Conservation (phyloP, 1,140 invertebrate species). For the Teleopsis dalmanni region DNA sequence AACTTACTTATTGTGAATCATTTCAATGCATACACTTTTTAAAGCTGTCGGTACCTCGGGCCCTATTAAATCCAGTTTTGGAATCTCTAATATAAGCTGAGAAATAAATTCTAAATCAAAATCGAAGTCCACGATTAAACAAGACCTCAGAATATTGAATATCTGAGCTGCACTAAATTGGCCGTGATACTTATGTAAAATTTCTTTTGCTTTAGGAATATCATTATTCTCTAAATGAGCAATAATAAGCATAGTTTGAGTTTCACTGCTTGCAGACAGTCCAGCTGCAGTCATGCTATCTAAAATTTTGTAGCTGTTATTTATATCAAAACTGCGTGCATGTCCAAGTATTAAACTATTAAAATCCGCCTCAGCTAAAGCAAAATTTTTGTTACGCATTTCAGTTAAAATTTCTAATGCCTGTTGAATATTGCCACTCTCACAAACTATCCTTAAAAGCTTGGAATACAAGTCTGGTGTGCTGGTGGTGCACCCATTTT, state of each 20-base stretch:
- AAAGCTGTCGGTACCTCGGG: conserved; percentile 24
- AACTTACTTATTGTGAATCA: conserved; percentile 17
- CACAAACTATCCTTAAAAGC: conserved; percentile 43
- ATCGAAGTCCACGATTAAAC: conserved; percentile 7
- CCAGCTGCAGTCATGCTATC: conserved; percentile 43
- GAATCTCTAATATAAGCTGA: conserved; percentile 22
- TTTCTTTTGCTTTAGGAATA: conserved; percentile 19
- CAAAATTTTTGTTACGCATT: conserved; percentile 47
- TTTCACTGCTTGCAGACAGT: conserved; percentile 21
- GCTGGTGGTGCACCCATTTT: conserved; percentile 16
- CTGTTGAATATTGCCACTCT: conserved; percentile 48
- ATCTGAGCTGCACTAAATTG: conserved; percentile 23
- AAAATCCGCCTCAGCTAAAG: conserved; percentile 49
- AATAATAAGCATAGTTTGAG: conserved; percentile 48
- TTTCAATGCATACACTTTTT: conserved; percentile 25
- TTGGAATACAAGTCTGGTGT: conserved; percentile 28
- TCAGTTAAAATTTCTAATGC: conserved; percentile 45
- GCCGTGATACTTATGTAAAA: conserved; percentile 16
- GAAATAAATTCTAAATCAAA: conserved; percentile 15
- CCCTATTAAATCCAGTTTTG: conserved; percentile 18
- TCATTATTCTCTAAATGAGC: conserved; percentile 46
- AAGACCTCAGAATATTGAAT: conserved; percentile 24
- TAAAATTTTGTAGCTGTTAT: conserved; percentile 30
- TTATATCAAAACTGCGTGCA: conserved; percentile 42
- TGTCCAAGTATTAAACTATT: conserved; percentile 49